Conservation (phyloP, 2,797 vertebrate genomes). For the Phoeniculus purpureus region DNA sequence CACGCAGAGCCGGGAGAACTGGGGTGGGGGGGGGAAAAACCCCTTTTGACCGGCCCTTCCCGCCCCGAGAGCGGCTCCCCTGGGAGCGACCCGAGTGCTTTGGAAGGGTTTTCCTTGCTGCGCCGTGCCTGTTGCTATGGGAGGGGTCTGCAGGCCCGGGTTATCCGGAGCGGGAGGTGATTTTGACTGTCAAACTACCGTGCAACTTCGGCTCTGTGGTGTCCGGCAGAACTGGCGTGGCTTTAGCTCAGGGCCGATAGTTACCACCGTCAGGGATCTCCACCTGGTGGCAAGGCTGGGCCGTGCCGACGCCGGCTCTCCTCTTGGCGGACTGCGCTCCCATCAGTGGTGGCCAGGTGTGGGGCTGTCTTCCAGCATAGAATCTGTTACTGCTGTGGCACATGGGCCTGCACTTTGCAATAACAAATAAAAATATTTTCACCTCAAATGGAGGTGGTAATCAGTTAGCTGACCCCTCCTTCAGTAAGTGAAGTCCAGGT, state of each 20-base stretch:
- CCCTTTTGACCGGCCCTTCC: not conserved
- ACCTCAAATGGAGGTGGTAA: no score
- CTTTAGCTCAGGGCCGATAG: not conserved
- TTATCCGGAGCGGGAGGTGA: rapidly evolving
- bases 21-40: not conserved
- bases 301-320: not conserved
- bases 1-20: not conserved
- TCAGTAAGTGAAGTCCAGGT: not conserved
- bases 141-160: no score
- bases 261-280: not conserved
- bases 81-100: not conserved
- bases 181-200: not conserved
- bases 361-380: not conserved
- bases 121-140: rapidly evolving
- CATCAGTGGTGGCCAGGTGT: rapidly evolving
- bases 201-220: conserved; percentile 24
- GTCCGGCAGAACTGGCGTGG: not conserved
- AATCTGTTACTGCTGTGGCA: rapidly evolving
- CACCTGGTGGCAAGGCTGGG: conserved; percentile 41
- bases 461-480: not conserved
- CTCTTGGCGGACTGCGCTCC: not conserved
- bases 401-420: not conserved
- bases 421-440: not conserved
- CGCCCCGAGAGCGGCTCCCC: not conserved
- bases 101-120: not conserved